Conservation (phyloP, 2,797 vertebrate genomes). For the Enteromius treurensis region DNA sequence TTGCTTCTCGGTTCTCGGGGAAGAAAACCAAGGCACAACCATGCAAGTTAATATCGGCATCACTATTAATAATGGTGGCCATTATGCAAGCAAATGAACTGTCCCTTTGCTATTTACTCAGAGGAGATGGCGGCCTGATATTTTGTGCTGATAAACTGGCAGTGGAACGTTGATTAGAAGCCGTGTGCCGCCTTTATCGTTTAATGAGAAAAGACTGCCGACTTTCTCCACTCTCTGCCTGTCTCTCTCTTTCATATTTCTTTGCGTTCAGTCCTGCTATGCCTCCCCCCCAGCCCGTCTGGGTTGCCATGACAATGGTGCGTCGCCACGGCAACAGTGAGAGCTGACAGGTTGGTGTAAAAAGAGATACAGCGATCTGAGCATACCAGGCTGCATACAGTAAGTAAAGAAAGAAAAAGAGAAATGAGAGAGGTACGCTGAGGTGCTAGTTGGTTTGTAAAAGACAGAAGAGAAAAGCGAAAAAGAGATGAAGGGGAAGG, state of each 20-base stretch:
- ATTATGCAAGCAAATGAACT: slow-evolving; percentile 65
- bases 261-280: slow-evolving; percentile 44
- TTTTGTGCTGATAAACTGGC: slow-evolving; percentile 63
- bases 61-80: slow-evolving; percentile 62
- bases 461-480: slow-evolving; percentile 27
- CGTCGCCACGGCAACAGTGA: slow-evolving; percentile 67
- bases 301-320: slow-evolving; percentile 73
- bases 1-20: neutral
- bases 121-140: slow-evolving; percentile 58
- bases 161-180: slow-evolving; percentile 60
- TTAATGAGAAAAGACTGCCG: slow-evolving; percentile 68
- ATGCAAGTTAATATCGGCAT: slow-evolving; percentile 54
- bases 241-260: slow-evolving; percentile 37
- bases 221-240: slow-evolving; percentile 57
- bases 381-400: slow-evolving; percentile 52
- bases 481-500: slow-evolving; percentile 41
- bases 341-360: slow-evolving; percentile 68
- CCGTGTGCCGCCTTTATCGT: slow-evolving; percentile 61
- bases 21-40: slow-evolving; percentile 30
- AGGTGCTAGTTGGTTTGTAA: slow-evolving; percentile 15
- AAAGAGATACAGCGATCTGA: slow-evolving; percentile 66
- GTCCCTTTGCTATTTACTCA: slow-evolving; percentile 62
- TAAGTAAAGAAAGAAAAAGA: slow-evolving; percentile 38
- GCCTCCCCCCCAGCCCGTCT: slow-evolving; percentile 59
- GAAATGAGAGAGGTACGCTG: slow-evolving; percentile 11